These are phyloP conservation scores for Sesia bembeciformis DNA, from an alignment of 2,888 invertebrate species.

Conservation along the genomic window DNA sequence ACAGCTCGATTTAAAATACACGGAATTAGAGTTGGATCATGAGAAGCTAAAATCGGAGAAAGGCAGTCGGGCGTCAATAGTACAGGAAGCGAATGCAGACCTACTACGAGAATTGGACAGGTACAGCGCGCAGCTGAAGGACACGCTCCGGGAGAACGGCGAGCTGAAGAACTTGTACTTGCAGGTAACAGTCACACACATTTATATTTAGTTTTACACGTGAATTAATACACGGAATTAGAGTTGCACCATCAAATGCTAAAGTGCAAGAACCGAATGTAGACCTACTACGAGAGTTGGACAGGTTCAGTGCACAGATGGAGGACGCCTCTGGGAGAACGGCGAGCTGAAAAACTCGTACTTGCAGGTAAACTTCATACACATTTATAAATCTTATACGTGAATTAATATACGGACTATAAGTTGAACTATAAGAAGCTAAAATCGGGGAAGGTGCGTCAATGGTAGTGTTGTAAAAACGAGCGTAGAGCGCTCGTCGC, in stretches of 20 bases:
- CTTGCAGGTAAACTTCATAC: conserved; percentile 42
- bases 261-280: conserved; percentile 52
- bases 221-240: conserved; percentile 37
- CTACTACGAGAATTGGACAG: conserved; percentile 64
- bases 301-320: conserved; percentile 63
- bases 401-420: conserved; percentile 49
- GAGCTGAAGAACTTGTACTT: conserved; percentile 66
- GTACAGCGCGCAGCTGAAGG: conserved; percentile 64
- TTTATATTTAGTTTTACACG: neutral
- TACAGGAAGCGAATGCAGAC: conserved; percentile 54
- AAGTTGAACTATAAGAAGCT: conserved; percentile 58
- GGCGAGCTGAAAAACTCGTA: conserved; percentile 66
- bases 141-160: conserved; percentile 60
- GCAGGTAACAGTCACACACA: conserved; percentile 35
- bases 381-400: too few relatives aligned
- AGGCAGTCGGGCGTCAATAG: conserved; percentile 51
- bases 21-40: conserved; percentile 56
- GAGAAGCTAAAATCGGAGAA: conserved; percentile 47
- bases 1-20: conserved; percentile 51
- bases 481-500: too few relatives aligned
- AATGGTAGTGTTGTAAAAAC: conserved; percentile 17
- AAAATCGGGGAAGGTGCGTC: conserved; percentile 47
- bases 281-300: conserved; percentile 59
- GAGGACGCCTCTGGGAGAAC: conserved; percentile 66
- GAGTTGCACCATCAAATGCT: conserved; percentile 58